Evolutionary conservation across 2,888 invertebrate species (phyloP), one percentile per base, ranked within the genome.

Genomic region (Germaria angustata): DNA sequence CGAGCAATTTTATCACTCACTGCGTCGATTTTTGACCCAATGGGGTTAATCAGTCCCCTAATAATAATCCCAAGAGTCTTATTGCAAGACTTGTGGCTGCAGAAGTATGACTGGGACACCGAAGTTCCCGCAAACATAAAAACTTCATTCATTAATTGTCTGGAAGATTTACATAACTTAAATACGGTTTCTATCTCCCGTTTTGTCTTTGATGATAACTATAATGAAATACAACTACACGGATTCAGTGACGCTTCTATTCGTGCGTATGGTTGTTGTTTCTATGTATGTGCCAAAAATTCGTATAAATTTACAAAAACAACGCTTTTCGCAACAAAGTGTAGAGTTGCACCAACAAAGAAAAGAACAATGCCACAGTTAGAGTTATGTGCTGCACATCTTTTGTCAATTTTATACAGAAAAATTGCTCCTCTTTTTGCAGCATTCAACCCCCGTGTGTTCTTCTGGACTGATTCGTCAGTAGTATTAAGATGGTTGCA

Each of bases 401-500:
- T 68, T 28, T 53, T 68, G 8, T 36, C 69, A 20, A 28, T 55
- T 41, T 20, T 69, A 11, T 69, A 55, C n/a, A 24, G 41, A 32
- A 69, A 69, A 69, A 32, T 69, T 28, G 13, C 32, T 44, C 41
- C 55, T 11, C 17, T 57, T 8, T 20, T 55, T 4, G 13, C 15
- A 49, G 2, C 32, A 3, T 59, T 24, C 22, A 24, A 39, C 15
- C 46, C 59, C 2, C 34, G 36, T n/a, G n/a, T n/a, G n/a, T 71
- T 34, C 9, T 57, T 71, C 46, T 71, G 71, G 36, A 57, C 57
- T 9, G 79, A 79, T 22, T 55, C 57, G 7, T 46, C 65, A 15
- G 72, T 73, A 20, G 66, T 79, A 2, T 28, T 72, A 4, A 36
- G 41, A n/a, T n/a, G n/a, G n/a, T n/a, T n/a, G n/a, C n/a, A n/a